Base-by-base conservation (phyloP, 35 echinoderm and acorn worm genomes). In the Apostichopus parvimensis region DNA sequence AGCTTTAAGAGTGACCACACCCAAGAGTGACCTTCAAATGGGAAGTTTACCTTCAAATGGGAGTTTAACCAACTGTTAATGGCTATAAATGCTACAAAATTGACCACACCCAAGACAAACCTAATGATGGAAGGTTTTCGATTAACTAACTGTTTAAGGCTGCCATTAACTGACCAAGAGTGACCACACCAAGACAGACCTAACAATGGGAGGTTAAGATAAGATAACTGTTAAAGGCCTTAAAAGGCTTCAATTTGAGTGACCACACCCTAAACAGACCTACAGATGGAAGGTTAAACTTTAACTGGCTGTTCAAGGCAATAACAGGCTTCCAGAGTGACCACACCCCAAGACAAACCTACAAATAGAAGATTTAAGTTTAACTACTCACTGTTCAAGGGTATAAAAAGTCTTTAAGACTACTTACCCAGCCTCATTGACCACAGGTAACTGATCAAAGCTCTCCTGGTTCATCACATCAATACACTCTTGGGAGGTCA, bases 401-500 rank as follows among this genome's bases (percentile, higher is more conserved):
- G 34, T 45, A 0, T 45, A 45, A 45, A 45, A n/a, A 45, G 34
- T 5, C 11, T 14, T 68, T 11, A 68, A 10, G 8, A 11, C n/a
- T 22, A 6, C 86, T 99, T 66, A 99, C 97, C 97, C 97, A 52
- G 93, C 57, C 24, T 99, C 97, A 87, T 81, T 92, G n/a, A 94
- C 95, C 8, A 99, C 97, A 1, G 95, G 97, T 10, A 96, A 66
- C 80, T 99, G 97, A 88, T 99, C 97, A 87, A 95, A 99, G 54
- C 97, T 93, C 57, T 93, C 81, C 56, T 93, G 78, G 57, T 96
- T 93, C 95, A 96, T 96, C 26, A 94, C 94, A 25, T 96, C 86
- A 56, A 99, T 94, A 57, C 91, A 95, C 13, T 96, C 97, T 77
- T 99, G 95, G 34, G 87, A 94, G 57, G 87, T 96, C 0, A 96